These are phyloP conservation scores for Pluvianellus socialis DNA, from an alignment of 2,113 vertebrate genomes.

Conservation along the genomic window DNA sequence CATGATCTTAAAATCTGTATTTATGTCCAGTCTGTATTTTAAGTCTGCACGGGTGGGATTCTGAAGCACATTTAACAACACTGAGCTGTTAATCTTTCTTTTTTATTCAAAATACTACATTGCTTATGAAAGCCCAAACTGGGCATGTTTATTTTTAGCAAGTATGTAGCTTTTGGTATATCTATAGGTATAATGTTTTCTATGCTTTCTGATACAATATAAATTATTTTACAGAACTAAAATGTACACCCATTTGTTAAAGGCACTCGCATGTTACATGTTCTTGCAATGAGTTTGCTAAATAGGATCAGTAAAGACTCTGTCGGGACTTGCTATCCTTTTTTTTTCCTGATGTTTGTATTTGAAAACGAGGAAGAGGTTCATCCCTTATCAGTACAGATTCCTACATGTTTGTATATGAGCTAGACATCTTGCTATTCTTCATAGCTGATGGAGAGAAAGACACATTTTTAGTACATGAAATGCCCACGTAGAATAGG, in stretches of 20 bases:
- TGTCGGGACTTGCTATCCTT: background rate
- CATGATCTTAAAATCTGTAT: background rate
- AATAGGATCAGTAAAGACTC: background rate
- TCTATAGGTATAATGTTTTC: background rate
- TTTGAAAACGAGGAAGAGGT: background rate
- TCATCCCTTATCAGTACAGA: background rate
- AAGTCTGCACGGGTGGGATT: background rate
- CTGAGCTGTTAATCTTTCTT: background rate
- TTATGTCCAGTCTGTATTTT: background rate
- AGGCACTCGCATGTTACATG: background rate
- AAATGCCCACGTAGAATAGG: background rate
- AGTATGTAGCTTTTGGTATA: background rate
- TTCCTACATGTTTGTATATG: background rate
- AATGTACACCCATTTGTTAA: background rate
- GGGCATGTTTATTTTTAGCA: background rate
- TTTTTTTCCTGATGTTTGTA: background rate
- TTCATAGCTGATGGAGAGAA: background rate
- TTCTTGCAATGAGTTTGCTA: background rate
- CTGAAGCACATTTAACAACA: background rate
- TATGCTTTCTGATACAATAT: background rate
- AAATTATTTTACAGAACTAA: background rate
- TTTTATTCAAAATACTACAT: background rate
- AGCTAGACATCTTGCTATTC: background rate
- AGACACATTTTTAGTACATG: background rate
- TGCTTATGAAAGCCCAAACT: background rate